Evolutionary conservation across 2,113 vertebrate genomes (phyloP), one percentile per base, ranked within the genome.

Genomic region (Dendrocopos noguchii): DNA sequence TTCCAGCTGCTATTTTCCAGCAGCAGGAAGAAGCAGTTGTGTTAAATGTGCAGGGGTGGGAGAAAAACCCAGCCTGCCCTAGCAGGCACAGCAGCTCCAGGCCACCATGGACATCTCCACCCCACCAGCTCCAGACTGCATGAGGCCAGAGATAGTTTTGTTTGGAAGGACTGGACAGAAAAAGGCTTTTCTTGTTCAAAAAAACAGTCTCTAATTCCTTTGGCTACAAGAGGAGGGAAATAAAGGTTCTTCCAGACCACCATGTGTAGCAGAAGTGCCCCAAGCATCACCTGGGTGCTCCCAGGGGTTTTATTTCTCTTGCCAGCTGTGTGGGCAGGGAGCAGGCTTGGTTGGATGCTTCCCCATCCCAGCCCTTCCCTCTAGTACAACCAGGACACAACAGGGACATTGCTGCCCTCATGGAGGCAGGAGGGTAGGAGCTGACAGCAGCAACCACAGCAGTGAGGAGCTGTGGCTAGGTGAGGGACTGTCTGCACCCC

Each of bases 401-500:
- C 3, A 3, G 44, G 55, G 63, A 73, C n/a, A 36, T 44, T 5
- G 2, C 42, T 70, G 76, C 39, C 21, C 72, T 80, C 2, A 0
- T 39, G 34, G 65, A 5, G 3, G 60, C 76, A 86, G 52, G 18
- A 86, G 17, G 52, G 83, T 55, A 83, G 80, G 86, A 87, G 88
- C 60, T 4, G 3, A 63, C 27, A 56, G 70, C 70, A 92, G 80
- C 16, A 79, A 34, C 52, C 2, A 4, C 67, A 82, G 76, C 63
- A 86, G 70, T 1, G 10, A 77, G 64, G 68, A 86, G 55, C 50
- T 80, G 16, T 2, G 6, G 72, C 55, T 0, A 0, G 72, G 59
- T 0, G 0, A 28, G 64, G 64, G 68, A 55, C 4, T 0, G 1
- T n/a, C 27, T 52, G 25, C 6, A 53, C 31, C 42, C 1, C 1